A percentile compares a stretch with the other conserved stretches of the same genome.
These are phyloP conservation scores for Ammospiza maritima DNA, from an alignment of 2,797 vertebrate species.

Conservation along the genomic window DNA sequence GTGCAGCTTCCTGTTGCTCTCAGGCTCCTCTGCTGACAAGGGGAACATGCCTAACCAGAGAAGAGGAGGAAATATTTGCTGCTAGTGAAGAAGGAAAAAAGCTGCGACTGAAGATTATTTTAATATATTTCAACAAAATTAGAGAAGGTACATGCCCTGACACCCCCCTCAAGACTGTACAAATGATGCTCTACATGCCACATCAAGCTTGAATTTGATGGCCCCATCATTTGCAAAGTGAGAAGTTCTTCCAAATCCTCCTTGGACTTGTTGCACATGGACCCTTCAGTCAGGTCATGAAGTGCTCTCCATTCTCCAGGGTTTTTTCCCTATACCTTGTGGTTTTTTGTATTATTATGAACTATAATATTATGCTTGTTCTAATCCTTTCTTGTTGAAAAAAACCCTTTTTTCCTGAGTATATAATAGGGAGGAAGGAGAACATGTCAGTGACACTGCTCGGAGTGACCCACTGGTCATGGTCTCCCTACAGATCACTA, in stretches of 20 bases:
- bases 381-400: background rate
- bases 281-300: background rate
- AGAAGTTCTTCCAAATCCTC: background rate
- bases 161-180: rapidly evolving
- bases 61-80: background rate
- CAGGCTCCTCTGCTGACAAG: constrained; percentile 81
- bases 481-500: background rate
- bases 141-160: background rate
- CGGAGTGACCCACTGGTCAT: background rate
- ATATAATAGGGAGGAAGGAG: background rate
- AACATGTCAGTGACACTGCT: background rate
- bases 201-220: background rate
- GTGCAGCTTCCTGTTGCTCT: constrained; percentile 88
- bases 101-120: rapidly evolving
- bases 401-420: rapidly evolving
- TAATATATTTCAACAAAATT: background rate
- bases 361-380: background rate
- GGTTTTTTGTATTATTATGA: background rate
- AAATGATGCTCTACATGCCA: background rate
- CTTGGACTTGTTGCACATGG: background rate
- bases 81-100: background rate
- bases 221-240: background rate
- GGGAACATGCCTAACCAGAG: constrained; percentile 85
- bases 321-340: background rate
- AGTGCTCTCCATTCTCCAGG: background rate